Conservation (phyloP, 2,797 vertebrate species). For the Tiaroga cobitis region DNA sequence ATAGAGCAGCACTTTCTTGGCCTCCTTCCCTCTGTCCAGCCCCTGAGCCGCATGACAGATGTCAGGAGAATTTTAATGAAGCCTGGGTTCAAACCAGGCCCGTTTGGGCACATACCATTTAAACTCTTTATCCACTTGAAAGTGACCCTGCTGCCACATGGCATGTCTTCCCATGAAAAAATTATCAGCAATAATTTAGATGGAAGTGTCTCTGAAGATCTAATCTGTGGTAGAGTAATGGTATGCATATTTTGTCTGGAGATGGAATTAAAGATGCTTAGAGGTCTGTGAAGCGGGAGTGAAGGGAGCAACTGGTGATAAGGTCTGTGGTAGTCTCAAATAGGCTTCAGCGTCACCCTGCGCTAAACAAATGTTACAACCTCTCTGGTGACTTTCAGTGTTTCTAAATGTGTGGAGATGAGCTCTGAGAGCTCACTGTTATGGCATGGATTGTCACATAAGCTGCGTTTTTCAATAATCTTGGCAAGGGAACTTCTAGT, state of each 20-base stretch:
- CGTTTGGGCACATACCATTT: slow-evolving; percentile 6
- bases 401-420: slow-evolving; percentile 56
- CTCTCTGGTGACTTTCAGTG: slow-evolving; percentile 20
- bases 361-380: slow-evolving; percentile 63
- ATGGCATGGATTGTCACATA: not conserved
- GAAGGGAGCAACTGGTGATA: not conserved
- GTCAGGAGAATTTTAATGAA: slow-evolving; percentile 30
- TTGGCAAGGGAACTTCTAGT: not conserved
- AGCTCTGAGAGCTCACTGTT: not conserved
- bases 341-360: not conserved
- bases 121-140: slow-evolving; percentile 12
- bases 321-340: not conserved
- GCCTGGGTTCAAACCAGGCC: slow-evolving; percentile 4
- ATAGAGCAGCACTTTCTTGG: not conserved
- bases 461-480: not conserved
- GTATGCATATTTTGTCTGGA: slow-evolving; percentile 45
- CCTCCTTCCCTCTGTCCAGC: slow-evolving; percentile 13
- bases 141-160: slow-evolving; percentile 18
- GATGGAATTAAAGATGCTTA: slow-evolving; percentile 34
- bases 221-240: slow-evolving; percentile 46
- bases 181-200: slow-evolving; percentile 36
- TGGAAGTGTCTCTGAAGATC: slow-evolving; percentile 41
- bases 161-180: not conserved
- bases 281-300: slow-evolving; percentile 22
- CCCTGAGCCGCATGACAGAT: slow-evolving; percentile 21